Evolutionary conservation across 2,888 invertebrate genomes (phyloP).

Genomic region (Ypsolopha sequella): DNA sequence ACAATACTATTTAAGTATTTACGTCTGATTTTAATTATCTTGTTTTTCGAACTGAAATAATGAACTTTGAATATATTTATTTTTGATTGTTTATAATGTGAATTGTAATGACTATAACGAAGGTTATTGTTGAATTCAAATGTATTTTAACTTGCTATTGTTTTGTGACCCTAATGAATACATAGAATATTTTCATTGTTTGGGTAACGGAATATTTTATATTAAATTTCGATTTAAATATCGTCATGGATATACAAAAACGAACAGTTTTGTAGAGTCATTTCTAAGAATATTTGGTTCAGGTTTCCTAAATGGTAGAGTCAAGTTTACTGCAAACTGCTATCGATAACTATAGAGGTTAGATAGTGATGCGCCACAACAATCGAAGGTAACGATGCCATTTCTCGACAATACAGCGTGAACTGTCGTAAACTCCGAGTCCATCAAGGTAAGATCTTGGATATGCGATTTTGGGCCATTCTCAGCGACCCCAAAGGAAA

Average conservation of each 20-base stretch:
- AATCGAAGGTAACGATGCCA: too few relatives aligned
- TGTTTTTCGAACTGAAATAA: background rate
- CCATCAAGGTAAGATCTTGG: background rate
- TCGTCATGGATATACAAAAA: too few relatives aligned
- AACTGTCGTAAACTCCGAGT: background rate
- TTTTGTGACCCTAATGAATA: background rate
- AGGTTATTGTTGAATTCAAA: background rate
- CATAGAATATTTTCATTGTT: background rate
- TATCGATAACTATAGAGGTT: too few relatives aligned
- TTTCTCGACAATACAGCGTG: background rate
- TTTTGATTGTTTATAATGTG: background rate
- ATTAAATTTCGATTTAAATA: too few relatives aligned
- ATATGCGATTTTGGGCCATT: slow-evolving; percentile 1
- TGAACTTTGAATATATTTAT: background rate
- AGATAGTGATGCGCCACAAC: too few relatives aligned
- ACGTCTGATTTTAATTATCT: background rate
- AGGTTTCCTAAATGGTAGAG: too few relatives aligned
- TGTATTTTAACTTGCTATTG: background rate
- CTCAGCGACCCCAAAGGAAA: background rate
- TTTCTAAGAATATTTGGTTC: too few relatives aligned
- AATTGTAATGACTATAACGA: background rate
- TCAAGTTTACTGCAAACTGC: too few relatives aligned
- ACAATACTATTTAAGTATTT: too few relatives aligned
- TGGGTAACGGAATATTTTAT: background rate
- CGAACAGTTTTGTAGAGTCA: too few relatives aligned